Conservation (phyloP, 1,140 invertebrate genomes). For the Rhynchophorus ferrugineus region DNA sequence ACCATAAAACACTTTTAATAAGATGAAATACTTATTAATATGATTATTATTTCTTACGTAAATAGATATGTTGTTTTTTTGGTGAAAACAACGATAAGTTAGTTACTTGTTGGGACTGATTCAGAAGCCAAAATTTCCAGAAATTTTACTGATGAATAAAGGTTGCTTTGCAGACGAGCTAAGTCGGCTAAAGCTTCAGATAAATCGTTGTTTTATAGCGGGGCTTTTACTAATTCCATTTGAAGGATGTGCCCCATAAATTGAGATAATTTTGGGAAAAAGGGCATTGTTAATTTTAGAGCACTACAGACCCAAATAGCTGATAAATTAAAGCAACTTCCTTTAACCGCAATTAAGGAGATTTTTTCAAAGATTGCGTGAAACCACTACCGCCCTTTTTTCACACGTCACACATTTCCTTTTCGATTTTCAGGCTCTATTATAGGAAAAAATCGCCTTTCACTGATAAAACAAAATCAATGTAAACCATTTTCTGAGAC, state of each 20-base stretch:
- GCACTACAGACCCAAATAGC: slow-evolving; percentile 5
- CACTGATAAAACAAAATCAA: too few relatives aligned
- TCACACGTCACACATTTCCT: not conserved
- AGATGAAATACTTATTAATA: too few relatives aligned
- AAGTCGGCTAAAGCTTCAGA: slow-evolving; percentile 32
- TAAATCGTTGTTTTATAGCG: slow-evolving; percentile 39
- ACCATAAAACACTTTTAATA: too few relatives aligned
- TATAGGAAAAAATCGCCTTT: too few relatives aligned
- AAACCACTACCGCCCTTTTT: not conserved
- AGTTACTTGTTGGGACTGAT: too few relatives aligned
- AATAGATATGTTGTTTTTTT: too few relatives aligned
- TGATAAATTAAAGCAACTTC: slow-evolving; percentile 11
- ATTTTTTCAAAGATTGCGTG: not conserved
- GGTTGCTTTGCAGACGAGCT: slow-evolving; percentile 16
- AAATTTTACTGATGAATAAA: slow-evolving; percentile 16
- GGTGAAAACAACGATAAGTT: too few relatives aligned
- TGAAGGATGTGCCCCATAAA: slow-evolving; percentile 39
- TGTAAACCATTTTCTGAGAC: too few relatives aligned
- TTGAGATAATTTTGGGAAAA: slow-evolving; percentile 39
- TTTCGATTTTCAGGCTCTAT: too few relatives aligned
- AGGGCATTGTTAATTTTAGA: slow-evolving; percentile 33
- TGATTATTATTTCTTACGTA: too few relatives aligned
- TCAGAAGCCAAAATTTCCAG: too few relatives aligned
- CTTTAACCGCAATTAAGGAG: slow-evolving; percentile 1
- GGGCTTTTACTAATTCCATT: slow-evolving; percentile 36